phyloP scores from a whole-genome alignment of 2,797 vertebrate genomes.

The Rhodeus uyekii region DNA sequence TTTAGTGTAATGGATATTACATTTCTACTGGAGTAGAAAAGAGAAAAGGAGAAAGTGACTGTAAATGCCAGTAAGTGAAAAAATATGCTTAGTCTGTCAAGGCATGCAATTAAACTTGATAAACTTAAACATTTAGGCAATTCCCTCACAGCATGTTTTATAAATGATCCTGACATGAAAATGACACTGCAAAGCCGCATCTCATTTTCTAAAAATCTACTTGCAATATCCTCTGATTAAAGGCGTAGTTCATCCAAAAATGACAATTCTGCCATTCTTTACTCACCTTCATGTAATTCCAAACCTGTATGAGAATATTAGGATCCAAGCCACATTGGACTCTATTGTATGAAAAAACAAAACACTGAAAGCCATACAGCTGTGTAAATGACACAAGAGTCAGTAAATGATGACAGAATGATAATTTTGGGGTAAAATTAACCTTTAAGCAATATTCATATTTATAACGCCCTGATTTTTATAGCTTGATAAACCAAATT shows the following conservation, averaged over 20 bases:
- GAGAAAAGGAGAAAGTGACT: conserved; percentile 7
- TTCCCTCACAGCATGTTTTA: conserved; percentile 1
- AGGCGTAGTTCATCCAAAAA: neutral
- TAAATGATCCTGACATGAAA: conserved; percentile 15
- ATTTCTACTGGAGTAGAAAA: conserved; percentile 18
- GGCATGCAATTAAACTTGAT: conserved; percentile 6
- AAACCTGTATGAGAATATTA: neutral
- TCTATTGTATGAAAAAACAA: neutral
- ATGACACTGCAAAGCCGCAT: conserved; percentile 12
- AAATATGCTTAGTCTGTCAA: conserved; percentile 26
- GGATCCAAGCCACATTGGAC: neutral
- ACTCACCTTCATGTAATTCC: neutral
- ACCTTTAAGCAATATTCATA: neutral
- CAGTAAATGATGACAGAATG: neutral
- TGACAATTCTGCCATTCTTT: neutral
- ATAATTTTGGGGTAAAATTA: neutral
- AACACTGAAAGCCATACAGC: neutral
- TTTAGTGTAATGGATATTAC: conserved; percentile 42
- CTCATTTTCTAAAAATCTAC: conserved; percentile 23
- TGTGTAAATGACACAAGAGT: neutral
- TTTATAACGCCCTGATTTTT: neutral
- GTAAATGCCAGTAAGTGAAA: conserved; percentile 11
- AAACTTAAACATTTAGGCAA: conserved; percentile 15
- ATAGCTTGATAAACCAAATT: neutral
- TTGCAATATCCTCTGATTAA: conserved; percentile 11